Conservation (phyloP, 1,140 invertebrate genomes). For the Tetragonula clypearis region DNA sequence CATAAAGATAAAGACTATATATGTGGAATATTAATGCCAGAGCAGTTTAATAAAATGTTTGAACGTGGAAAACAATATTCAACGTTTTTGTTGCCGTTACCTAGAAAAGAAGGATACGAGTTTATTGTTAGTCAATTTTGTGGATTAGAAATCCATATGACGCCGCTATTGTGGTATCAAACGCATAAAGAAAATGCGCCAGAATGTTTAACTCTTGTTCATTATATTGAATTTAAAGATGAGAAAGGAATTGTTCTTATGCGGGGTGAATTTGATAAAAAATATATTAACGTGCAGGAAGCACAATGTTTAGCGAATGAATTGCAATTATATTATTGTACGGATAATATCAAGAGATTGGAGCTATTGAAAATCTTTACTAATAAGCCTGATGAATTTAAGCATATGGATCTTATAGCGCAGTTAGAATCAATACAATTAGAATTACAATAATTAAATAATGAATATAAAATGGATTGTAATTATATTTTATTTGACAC, state of each 20-base stretch:
- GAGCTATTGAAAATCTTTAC: conserved; percentile 88
- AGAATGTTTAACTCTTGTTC: conserved; percentile 91
- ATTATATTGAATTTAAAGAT: conserved; percentile 90
- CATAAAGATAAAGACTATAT: conserved; percentile 89
- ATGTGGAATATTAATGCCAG: conserved; percentile 85
- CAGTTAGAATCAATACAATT: conserved; percentile 89
- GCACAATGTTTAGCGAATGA: conserved; percentile 93
- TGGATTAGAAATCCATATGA: conserved; percentile 91
- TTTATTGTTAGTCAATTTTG: conserved; percentile 92
- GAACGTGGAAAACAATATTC: conserved; percentile 84
- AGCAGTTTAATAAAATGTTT: conserved; percentile 84
- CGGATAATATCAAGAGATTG: conserved; percentile 84
- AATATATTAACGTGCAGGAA: conserved; percentile 89
- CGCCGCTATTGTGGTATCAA: conserved; percentile 93
- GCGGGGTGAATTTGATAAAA: conserved; percentile 93
- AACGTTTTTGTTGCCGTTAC: conserved; percentile 92
- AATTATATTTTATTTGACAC: conserved; percentile 2
- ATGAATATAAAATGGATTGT: conserved; percentile 38
- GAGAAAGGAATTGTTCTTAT: conserved; percentile 92
- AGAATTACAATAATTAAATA: conserved; percentile 38
- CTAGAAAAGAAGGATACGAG: conserved; percentile 92
- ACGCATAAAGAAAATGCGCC: conserved; percentile 95
- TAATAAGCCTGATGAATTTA: conserved; percentile 88
- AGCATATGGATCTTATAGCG: conserved; percentile 91
- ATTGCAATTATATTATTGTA: conserved; percentile 91